A percentile compares a stretch with the other conserved stretches of the same genome.
phyloP scores from a whole-genome alignment of 35 echinoderm and acorn worm genomes.

The Eucidaris tribuloides region DNA sequence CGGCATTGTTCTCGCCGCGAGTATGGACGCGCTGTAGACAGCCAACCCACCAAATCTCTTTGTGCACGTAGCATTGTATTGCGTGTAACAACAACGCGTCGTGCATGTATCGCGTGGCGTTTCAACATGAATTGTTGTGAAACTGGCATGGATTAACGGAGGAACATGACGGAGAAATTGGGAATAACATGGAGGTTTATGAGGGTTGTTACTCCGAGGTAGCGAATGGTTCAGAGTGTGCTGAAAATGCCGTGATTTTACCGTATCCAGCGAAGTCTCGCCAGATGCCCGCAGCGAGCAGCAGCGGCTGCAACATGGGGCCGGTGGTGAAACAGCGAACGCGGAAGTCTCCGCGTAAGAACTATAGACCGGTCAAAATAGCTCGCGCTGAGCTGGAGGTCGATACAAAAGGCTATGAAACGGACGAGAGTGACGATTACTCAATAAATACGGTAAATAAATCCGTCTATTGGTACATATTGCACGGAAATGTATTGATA shows the following conservation, averaged over 20 bases:
- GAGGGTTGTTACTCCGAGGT: not conserved
- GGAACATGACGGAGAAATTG: not conserved
- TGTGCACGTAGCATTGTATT: not conserved
- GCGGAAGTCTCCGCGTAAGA: not conserved
- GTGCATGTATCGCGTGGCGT: not conserved
- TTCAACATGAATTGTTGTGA: not conserved
- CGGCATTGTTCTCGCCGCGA: not conserved
- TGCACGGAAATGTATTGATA: too few species aligned
- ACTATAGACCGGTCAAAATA: constrained; percentile 6
- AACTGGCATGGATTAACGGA: not conserved
- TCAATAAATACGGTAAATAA: constrained; percentile 5
- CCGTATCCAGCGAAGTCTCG: not conserved
- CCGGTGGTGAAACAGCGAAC: not conserved
- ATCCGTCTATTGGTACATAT: too few species aligned
- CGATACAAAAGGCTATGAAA: constrained; percentile 6
- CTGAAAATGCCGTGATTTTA: not conserved
- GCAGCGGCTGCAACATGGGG: not conserved
- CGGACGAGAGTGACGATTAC: constrained; percentile 11
- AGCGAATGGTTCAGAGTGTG: not conserved
- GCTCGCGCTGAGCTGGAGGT: not conserved
- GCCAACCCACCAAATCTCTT: too few species aligned
- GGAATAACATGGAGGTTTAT: not conserved
- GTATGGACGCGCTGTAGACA: not conserved
- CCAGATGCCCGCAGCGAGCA: not conserved
- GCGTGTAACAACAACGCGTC: not conserved